Percentiles rank a stretch among this genome's conserved stretches.
These are phyloP conservation scores for Drosophila arizonae DNA, from an alignment of 1,140 invertebrate species.

Conservation along the genomic window DNA sequence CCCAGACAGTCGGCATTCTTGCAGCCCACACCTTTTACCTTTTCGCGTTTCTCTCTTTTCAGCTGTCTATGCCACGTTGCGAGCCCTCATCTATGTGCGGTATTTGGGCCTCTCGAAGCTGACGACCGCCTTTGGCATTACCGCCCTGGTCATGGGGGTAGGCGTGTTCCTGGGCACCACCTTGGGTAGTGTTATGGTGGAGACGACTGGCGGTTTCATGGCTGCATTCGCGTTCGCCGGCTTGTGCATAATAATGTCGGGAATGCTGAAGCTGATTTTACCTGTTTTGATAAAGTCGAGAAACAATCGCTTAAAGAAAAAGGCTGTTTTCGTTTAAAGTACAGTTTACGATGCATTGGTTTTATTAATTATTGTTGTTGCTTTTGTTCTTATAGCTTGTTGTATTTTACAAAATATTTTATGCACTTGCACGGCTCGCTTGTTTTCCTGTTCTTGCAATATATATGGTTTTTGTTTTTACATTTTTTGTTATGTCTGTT, in stretches of 20 bases:
- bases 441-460: conserved; percentile 27
- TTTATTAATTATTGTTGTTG: conserved; percentile 35
- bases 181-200: conserved; percentile 53
- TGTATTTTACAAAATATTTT: conserved; percentile 60
- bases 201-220: conserved; percentile 27
- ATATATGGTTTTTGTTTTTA: conserved; percentile 21
- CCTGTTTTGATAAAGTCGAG: conserved; percentile 25
- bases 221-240: conserved; percentile 66
- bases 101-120: conserved; percentile 70
- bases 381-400: conserved; percentile 18
- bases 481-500: conserved; percentile 25
- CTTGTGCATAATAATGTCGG: conserved; percentile 54
- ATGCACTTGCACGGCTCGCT: conserved; percentile 23
- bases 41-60: not conserved
- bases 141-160: conserved; percentile 67
- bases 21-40: not conserved
- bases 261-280: conserved; percentile 53
- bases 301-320: not conserved
- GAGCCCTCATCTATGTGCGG: conserved; percentile 71
- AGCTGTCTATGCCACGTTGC: conserved; percentile 71
- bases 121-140: conserved; percentile 78
- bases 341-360: conserved; percentile 29
- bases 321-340: not conserved
- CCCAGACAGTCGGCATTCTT: not conserved
- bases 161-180: conserved; percentile 71